Evolutionary conservation across 2,113 vertebrate species (phyloP).

Genomic region (Gymnogyps californianus): DNA sequence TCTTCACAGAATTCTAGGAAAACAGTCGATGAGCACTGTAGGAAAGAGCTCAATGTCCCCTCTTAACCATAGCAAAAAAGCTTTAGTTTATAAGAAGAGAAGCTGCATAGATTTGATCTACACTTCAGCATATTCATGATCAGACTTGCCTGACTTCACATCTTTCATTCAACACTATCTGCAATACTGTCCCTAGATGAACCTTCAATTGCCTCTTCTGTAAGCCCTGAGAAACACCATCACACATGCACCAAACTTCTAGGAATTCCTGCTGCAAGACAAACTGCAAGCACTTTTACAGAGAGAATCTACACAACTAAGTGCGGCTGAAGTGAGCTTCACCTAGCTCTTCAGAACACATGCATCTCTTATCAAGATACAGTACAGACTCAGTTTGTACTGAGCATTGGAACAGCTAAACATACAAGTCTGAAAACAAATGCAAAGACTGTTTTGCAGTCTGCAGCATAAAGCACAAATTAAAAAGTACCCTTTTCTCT

Average conservation of each 20-base stretch:
- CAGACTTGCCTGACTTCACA: not conserved
- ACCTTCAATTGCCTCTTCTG: not conserved
- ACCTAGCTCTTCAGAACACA: not conserved
- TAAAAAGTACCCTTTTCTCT: not conserved
- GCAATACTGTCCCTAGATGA: not conserved
- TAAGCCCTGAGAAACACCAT: not conserved
- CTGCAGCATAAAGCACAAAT: not conserved
- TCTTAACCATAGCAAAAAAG: not conserved
- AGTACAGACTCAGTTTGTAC: not conserved
- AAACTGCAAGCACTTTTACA: not conserved
- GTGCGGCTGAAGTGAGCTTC: not conserved
- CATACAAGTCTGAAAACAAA: not conserved
- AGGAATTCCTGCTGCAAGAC: not conserved
- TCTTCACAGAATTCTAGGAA: not conserved
- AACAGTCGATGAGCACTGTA: not conserved
- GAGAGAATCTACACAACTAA: not conserved
- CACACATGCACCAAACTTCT: not conserved
- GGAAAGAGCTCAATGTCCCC: not conserved
- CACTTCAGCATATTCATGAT: not conserved
- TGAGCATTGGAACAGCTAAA: not conserved
- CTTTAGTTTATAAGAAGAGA: not conserved
- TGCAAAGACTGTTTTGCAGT: not conserved
- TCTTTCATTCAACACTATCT: not conserved
- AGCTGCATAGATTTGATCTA: not conserved
- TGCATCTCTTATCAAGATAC: not conserved